Base-by-base conservation (phyloP, 2,113 vertebrate genomes). In the Lasiurus borealis region DNA sequence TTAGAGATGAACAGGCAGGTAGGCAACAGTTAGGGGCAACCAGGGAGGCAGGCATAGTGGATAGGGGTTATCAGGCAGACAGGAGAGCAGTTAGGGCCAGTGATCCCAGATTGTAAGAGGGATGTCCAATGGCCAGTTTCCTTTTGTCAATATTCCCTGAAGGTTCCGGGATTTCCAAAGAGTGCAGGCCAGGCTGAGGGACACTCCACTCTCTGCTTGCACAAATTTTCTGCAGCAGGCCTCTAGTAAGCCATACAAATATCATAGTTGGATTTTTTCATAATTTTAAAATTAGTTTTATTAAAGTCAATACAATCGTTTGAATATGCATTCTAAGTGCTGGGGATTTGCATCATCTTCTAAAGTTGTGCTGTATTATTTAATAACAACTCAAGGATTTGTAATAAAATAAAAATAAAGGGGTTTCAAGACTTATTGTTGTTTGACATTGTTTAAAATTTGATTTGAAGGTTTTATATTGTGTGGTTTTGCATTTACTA, bases 221-320 rank as follows among this genome's bases (percentile, higher is more conserved):
- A 27, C 23, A 10, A 25, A 59, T 59, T 59, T 59, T 25, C 23
- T 59, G 23, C 23, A 27, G 23, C 23, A 25, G 57, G 57, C 9
- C 57, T 27, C 57, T 59, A 59, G 23, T 9, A 69, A 19, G 9
- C 6, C 13, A 59, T 19, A 36, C 46, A 73, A 85, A 85, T 83
- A n/a, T 46, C 36, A 0, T 6, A 71, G 34, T 82, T 92, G 64
- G 29, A 59, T 36, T 81, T 93, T 93, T 93, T 93, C 50, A 80
- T 21, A 59, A 2, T 73, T 94, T 93, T 83, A 34, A 94, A 80
- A 27, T 90, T 48, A 59, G n/a, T 40, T 87, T 93, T 93, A 81
- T 73, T 44, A 23, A 80, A 77, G 2, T 90, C 31, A 75, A 71
- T 48, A 31, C n/a, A 89, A 68, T 84, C 2, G 5, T 86, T 76